These are phyloP conservation scores for Nebria brevicollis DNA, from an alignment of 2,888 invertebrate species.

Conservation along the genomic window DNA sequence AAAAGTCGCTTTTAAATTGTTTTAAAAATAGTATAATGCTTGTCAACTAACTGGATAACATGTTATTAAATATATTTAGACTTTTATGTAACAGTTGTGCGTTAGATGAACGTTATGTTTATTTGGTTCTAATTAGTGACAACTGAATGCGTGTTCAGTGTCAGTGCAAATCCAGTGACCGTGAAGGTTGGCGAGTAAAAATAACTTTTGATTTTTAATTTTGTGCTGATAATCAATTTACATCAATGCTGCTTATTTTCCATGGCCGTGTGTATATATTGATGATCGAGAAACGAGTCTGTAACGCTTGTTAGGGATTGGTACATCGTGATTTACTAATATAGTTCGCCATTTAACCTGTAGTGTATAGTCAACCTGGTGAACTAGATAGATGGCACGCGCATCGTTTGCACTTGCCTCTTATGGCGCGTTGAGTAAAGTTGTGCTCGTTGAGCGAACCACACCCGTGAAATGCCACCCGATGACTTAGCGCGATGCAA, in stretches of 20 bases:
- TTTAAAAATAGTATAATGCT: not conserved
- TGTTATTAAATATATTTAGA: not conserved
- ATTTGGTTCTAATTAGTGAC: not conserved
- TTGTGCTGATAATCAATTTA: not conserved
- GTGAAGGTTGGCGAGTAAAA: not conserved
- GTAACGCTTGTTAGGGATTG: not conserved
- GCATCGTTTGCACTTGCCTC: not conserved
- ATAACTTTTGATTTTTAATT: not conserved
- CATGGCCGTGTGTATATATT: not conserved
- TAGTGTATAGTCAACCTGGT: conserved; percentile 2
- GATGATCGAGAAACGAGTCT: no score
- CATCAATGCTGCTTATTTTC: not conserved
- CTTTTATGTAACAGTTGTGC: not conserved
- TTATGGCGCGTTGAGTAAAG: not conserved
- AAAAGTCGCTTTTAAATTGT: not conserved
- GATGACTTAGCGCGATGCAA: conserved; percentile 5
- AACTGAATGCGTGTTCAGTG: not conserved
- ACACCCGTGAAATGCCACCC: conserved; percentile 32
- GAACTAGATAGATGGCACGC: conserved; percentile 7
- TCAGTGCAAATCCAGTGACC: not conserved
- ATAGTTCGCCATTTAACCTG: conserved; percentile 8
- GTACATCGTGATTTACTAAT: conserved; percentile 8
- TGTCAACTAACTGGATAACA: not conserved
- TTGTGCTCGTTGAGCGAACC: conserved; percentile 8
- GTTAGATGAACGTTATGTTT: not conserved